A percentile compares a stretch with the other conserved stretches of the same genome.
phyloP scores from a whole-genome alignment of 2,113 vertebrate genomes.

The Dicerorhinus sumatrensis region DNA sequence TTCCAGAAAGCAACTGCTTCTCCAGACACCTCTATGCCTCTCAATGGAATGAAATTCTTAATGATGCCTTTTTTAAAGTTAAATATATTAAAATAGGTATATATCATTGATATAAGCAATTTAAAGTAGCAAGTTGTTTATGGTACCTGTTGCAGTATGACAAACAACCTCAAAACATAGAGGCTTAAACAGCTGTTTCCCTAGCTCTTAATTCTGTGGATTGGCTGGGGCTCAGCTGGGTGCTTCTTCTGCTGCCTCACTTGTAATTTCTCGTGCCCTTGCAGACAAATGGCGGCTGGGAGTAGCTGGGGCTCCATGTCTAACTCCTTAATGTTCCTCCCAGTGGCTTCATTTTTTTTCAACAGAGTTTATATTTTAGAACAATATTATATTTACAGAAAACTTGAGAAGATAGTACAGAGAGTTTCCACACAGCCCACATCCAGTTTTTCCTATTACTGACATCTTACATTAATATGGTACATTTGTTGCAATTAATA shows the following conservation, averaged over 20 bases:
- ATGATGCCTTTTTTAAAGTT: not conserved
- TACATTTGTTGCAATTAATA: not conserved
- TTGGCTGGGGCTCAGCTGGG: rapidly evolving
- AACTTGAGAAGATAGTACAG: not conserved
- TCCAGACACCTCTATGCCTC: not conserved
- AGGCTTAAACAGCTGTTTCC: not conserved
- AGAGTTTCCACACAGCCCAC: not conserved
- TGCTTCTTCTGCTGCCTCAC: not conserved
- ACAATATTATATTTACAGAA: not conserved
- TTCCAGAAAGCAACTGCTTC: not conserved
- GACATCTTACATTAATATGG: not conserved
- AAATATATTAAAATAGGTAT: not conserved
- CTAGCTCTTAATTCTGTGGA: not conserved
- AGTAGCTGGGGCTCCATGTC: not conserved
- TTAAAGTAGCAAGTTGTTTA: not conserved
- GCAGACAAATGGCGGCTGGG: not conserved
- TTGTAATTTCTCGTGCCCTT: rapidly evolving
- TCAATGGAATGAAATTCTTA: not conserved
- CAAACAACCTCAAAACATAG: not conserved
- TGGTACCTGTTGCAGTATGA: not conserved
- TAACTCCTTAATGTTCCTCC: not conserved
- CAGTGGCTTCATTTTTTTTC: not conserved
- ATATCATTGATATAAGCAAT: not conserved
- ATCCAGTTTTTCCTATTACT: not conserved
- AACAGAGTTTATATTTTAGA: not conserved